phyloP scores from a whole-genome alignment of 2,113 vertebrate genomes.

The Pampusana beccarii region DNA sequence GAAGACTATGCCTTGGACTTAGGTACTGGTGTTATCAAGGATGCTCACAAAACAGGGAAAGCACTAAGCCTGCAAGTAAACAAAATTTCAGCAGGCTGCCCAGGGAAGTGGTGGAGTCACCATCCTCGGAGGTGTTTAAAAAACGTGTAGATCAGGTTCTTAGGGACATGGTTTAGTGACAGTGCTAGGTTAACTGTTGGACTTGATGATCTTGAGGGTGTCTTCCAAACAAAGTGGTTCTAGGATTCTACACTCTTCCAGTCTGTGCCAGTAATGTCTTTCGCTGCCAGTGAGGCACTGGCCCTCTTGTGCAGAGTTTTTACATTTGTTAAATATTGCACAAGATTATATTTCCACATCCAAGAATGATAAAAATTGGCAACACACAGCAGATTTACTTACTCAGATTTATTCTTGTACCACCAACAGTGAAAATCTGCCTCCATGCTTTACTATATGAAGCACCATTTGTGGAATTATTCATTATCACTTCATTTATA shows the following conservation, averaged over 20 bases:
- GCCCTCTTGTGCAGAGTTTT: neutral
- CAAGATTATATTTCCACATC: constrained; percentile 26
- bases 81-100: too few species aligned
- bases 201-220: too few species aligned
- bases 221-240: too few species aligned
- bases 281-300: neutral
- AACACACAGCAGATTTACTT: constrained; percentile 39
- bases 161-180: too few species aligned
- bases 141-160: too few species aligned
- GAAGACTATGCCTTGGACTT: neutral
- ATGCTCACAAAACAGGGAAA: neutral
- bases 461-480: constrained; percentile 63
- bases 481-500: constrained; percentile 68
- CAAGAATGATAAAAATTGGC: constrained; percentile 27
- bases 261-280: neutral
- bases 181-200: too few species aligned
- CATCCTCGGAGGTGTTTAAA: too few species aligned
- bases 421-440: constrained; percentile 57
- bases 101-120: too few species aligned
- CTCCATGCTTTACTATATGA: constrained; percentile 40
- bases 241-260: neutral
- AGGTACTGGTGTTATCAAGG: neutral
- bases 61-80: neutral
- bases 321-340: constrained; percentile 42
- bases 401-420: constrained; percentile 63